Evolutionary conservation across 2,888 invertebrate species (phyloP), one percentile per base, ranked within the genome.

Genomic region (Dendrolimus houi): DNA sequence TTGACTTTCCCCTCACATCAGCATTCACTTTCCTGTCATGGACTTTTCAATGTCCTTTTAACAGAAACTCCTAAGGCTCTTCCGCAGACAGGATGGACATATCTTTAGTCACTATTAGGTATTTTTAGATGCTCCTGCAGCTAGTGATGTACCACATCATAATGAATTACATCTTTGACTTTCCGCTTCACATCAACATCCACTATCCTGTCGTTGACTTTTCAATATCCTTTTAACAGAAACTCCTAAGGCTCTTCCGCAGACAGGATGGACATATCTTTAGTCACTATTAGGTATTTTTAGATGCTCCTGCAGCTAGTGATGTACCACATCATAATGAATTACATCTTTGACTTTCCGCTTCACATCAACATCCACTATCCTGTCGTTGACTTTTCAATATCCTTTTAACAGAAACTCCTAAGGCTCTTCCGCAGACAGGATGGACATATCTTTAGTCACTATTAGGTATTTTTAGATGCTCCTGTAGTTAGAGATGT

Each of bases 211-310:
- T 56, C 56, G 9, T 62, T 55, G 42, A 62, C 57, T 61, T 60
- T 68, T 63, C 73, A 65, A 60, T 82, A 82, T 41, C 65, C 62
- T 56, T 69, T 74, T 61, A 76, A 65, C 0, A 71, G 74, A 17
- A 71, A 74, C 60, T 75, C 79, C 57, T 82, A 82, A 85, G 0
- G 74, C 68, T 55, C 74, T 65, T 0, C 71, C 72, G 55, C 75
- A 75, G 12, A 57, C 62, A 1, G 64, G 61, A 14, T 75, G 75
- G 12, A 67, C 67, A 55, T 66, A 75, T 55, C 69, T 60, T 17
- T 67, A 70, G 17, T 73, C 73, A 55, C 77, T 67, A 3, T 66
- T 64, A 54, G 79, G 81, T 40, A 76, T 79, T 9, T 72, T 63
- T 68, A 74, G 69, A 54, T 81, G 81, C 14, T 71, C 69, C 29